A percentile compares a stretch with the other conserved stretches of the same genome.
Conservation (phyloP, 1,140 invertebrate genomes). For the Eubasilissa regina region DNA sequence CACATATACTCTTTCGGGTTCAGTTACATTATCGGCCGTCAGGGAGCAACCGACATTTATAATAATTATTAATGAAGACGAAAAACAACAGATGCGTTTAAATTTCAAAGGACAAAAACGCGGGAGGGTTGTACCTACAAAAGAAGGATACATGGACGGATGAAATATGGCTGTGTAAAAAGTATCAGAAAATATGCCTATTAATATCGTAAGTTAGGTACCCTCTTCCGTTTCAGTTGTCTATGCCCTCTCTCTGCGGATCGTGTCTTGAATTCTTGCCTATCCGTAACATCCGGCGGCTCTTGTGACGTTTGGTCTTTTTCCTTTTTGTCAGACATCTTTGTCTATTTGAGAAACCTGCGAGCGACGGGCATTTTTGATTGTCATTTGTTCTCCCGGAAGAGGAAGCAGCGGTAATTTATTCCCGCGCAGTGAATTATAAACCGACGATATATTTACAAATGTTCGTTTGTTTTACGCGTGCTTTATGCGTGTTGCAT, state of each 20-base stretch:
- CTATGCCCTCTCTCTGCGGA: slow-evolving; percentile 21
- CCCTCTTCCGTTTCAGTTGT: slow-evolving; percentile 34
- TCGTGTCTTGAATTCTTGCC: slow-evolving; percentile 35
- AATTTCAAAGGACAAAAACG: slow-evolving; percentile 32
- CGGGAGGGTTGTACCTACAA: slow-evolving; percentile 23
- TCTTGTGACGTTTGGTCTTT: slow-evolving; percentile 29
- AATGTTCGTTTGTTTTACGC: slow-evolving; percentile 14
- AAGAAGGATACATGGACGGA: slow-evolving; percentile 16
- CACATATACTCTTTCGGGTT: background rate
- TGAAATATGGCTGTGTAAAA: slow-evolving; percentile 34
- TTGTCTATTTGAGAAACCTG: slow-evolving; percentile 29
- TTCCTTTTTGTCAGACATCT: slow-evolving; percentile 34
- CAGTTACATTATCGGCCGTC: background rate
- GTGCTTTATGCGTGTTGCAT: background rate
- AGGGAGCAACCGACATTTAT: slow-evolving; percentile 4
- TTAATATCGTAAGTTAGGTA: slow-evolving; percentile 22
- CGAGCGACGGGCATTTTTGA: background rate
- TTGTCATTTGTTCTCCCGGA: slow-evolving; percentile 41
- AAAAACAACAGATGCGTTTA: slow-evolving; percentile 37
- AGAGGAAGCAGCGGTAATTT: slow-evolving; percentile 40
- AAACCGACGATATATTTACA: slow-evolving; percentile 26
- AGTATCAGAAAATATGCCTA: slow-evolving; percentile 33
- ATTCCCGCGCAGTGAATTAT: slow-evolving; percentile 34
- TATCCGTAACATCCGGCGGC: slow-evolving; percentile 41
- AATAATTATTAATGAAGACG: slow-evolving; percentile 38